Conservation (phyloP, 2,113 vertebrate genomes). For the Cairina moschata region DNA sequence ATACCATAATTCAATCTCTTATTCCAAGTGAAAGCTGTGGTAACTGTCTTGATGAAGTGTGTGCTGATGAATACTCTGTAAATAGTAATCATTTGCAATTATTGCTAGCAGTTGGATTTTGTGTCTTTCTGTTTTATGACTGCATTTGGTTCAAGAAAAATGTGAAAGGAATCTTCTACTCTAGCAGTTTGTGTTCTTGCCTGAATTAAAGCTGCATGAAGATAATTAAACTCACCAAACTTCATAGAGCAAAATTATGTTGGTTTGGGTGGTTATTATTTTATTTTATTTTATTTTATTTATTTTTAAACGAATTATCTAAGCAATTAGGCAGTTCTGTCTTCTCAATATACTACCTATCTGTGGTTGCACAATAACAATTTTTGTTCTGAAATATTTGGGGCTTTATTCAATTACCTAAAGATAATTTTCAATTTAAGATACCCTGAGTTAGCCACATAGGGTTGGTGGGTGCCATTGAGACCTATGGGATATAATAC, state of each 20-base stretch:
- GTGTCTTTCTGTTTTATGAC: neutral
- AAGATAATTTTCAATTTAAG: neutral
- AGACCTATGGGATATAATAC: neutral
- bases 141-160: neutral
- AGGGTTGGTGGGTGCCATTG: neutral
- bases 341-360: neutral
- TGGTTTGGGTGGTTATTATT: neutral
- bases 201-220: neutral
- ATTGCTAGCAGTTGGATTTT: constrained; percentile 2
- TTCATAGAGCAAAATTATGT: neutral
- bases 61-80: constrained; percentile 45
- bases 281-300: no score
- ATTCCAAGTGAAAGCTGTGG: constrained; percentile 37
- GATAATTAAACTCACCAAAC: neutral
- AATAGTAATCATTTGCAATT: constrained; percentile 57
- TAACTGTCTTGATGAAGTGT: constrained; percentile 36
- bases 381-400: neutral
- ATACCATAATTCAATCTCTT: constrained; percentile 11
- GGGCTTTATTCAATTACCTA: neutral
- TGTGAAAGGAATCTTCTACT: constrained; percentile 15
- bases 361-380: neutral
- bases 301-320: neutral
- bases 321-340: neutral
- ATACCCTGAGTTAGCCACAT: neutral
- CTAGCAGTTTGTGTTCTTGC: neutral